phyloP scores from a whole-genome alignment of 1,140 invertebrate species.

The Bombus pascuorum region DNA sequence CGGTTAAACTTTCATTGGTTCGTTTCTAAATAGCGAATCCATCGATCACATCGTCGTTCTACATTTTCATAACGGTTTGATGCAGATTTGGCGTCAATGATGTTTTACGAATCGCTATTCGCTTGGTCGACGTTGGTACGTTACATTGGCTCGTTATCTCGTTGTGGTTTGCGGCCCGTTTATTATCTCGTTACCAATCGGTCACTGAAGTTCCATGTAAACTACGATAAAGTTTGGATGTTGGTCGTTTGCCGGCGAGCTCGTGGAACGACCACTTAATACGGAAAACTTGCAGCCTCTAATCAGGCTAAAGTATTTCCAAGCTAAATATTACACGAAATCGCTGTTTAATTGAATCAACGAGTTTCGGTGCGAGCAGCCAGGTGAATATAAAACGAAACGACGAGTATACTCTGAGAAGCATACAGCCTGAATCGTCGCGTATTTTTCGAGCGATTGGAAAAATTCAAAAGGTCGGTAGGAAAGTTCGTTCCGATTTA shows the following conservation, averaged over 20 bases:
- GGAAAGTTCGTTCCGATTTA: too few relatives aligned
- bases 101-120: conserved; percentile 16
- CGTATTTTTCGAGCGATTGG: too few relatives aligned
- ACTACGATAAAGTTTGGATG: conserved; percentile 30
- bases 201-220: conserved; percentile 16
- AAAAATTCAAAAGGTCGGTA: too few relatives aligned
- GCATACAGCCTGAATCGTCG: too few relatives aligned
- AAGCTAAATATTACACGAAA: conserved; percentile 21
- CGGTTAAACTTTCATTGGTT: not conserved
- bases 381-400: too few relatives aligned
- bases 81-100: not conserved
- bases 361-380: too few relatives aligned
- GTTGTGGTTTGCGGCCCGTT: not conserved
- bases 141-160: conserved; percentile 29
- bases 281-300: not conserved
- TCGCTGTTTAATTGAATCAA: not conserved
- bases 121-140: not conserved
- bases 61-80: not conserved
- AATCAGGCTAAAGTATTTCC: not conserved
- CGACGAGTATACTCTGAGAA: too few relatives aligned
- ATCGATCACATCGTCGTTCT: too few relatives aligned
- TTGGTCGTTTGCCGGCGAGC: not conserved
- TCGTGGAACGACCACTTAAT: conserved; percentile 17
- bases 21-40: not conserved
- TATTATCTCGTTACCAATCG: conserved; percentile 33